Evolutionary conservation across 2,888 invertebrate genomes (phyloP), one percentile per base, ranked within the genome.

Genomic region (Rotaria sp.): DNA sequence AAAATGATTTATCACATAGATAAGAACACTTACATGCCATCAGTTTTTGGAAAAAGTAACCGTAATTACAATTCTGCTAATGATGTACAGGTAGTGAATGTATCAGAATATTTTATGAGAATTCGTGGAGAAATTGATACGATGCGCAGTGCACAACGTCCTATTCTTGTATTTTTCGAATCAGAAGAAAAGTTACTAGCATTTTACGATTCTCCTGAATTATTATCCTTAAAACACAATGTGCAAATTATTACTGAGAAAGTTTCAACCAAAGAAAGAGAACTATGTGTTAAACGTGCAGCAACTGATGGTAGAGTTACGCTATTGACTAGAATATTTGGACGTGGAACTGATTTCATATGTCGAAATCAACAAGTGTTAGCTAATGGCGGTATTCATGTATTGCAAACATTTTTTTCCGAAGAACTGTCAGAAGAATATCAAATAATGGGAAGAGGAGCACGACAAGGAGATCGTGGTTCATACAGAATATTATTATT

Each of bases 311-410:
- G 50, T 57, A 84, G 50, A 50, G 38, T 84, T 13, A 84, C 84
- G 3, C 18, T 84, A 5, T 50, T 84, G 18, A 52, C 84, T 15
- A 2, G 7, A 45, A 18, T 24, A 24, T 84, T 50, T 84, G 84
- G 84, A 50, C 84, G 84, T 8, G 84, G 84, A 35, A 84, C 50
- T 57, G 84, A 84, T 38, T 84, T 84, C 50, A 84, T 50, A 30
- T 13, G 13, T 35, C 30, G 21, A 35, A n/a, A 50, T 84, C 13
- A 50, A 30, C 30, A 52, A 50, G 38, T 50, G 8, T 24, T 84
- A 15, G 30, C 45, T 11, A 50, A 84, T 35, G 84, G 50, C 4
- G 84, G 84, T 35, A 4, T 84, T 21, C 84, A 84, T 38, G 84
- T 84, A 35, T 13, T 84, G 1, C 84, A 84, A 30, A 50, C 84